Conservation (phyloP, 2,888 invertebrate species). For the Melinaea menophilus region DNA sequence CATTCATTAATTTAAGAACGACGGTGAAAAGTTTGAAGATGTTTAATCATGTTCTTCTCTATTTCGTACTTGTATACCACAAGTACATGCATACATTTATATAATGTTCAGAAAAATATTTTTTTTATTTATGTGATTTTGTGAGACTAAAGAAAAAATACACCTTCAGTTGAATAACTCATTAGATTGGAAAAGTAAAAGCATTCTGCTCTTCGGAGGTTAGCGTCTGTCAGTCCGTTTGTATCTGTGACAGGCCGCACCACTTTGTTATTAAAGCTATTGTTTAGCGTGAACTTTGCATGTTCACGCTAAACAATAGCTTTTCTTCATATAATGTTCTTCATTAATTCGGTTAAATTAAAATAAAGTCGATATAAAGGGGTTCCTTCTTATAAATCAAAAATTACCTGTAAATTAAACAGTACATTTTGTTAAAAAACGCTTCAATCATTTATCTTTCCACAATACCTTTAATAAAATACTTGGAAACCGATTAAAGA, state of each 20-base stretch:
- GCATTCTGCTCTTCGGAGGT: conserved; percentile 46
- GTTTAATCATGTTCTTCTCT: no score
- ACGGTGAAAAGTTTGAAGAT: no score
- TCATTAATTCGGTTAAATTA: no score
- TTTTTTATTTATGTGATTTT: not conserved
- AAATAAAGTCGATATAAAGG: no score
- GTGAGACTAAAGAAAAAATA: conserved; percentile 40
- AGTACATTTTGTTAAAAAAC: no score
- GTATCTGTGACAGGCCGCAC: conserved; percentile 53
- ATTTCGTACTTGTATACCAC: no score
- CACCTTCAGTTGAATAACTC: conserved; percentile 55
- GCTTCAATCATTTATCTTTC: no score
- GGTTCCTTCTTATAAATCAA: no score
- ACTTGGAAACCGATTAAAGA: conserved; percentile 9
- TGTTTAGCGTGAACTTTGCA: no score
- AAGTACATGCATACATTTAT: no score
- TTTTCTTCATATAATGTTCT: not conserved
- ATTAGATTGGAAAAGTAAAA: conserved; percentile 61
- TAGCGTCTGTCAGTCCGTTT: conserved; percentile 57
- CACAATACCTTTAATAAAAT: conserved; percentile 6
- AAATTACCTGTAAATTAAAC: no score
- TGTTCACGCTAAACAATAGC: conserved; percentile 10
- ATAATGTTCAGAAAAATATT: not conserved
- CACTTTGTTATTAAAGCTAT: conserved; percentile 30
- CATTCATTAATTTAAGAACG: no score